These are phyloP conservation scores for Paracentrotus lividus DNA, from an alignment of 53 echinoderm and acorn worm genomes.

Conservation along the genomic window DNA sequence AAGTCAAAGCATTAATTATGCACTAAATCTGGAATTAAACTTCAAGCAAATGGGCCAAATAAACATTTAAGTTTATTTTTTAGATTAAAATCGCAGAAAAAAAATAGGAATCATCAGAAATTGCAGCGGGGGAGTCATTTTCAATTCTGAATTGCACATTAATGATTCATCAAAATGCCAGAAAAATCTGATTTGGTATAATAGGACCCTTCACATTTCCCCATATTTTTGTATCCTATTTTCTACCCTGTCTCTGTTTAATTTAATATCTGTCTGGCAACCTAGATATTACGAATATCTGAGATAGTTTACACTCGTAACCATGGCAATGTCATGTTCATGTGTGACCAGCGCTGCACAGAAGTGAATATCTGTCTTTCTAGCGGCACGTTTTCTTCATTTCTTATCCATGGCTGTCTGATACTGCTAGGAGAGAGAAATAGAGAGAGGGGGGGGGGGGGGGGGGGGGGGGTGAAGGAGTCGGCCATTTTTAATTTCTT, in stretches of 20 bases:
- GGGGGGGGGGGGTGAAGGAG: too few species aligned
- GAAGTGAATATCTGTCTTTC: constrained; percentile 27
- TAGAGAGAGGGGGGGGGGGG: too few species aligned
- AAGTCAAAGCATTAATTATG: neutral
- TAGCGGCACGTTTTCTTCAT: neutral
- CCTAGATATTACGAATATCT: constrained; percentile 24
- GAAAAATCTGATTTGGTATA: neutral
- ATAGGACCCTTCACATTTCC: neutral
- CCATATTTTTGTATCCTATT: neutral
- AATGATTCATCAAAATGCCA: constrained; percentile 29
- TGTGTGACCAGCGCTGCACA: neutral
- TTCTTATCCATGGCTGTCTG: neutral
- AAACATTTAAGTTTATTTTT: neutral
- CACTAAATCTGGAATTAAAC: too few species aligned
- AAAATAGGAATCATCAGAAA: neutral
- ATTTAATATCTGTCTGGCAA: constrained; percentile 46
- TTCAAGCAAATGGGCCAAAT: too few species aligned
- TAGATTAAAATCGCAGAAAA: too few species aligned
- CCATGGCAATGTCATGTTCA: constrained; percentile 50
- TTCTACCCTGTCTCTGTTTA: neutral
- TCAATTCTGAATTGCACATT: neutral
- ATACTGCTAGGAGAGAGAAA: neutral
- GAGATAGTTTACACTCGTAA: constrained; percentile 3
- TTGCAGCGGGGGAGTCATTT: neutral
- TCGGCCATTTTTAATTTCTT: neutral